phyloP scores from a whole-genome alignment of 2,113 vertebrate species.

The Etia nguti region DNA sequence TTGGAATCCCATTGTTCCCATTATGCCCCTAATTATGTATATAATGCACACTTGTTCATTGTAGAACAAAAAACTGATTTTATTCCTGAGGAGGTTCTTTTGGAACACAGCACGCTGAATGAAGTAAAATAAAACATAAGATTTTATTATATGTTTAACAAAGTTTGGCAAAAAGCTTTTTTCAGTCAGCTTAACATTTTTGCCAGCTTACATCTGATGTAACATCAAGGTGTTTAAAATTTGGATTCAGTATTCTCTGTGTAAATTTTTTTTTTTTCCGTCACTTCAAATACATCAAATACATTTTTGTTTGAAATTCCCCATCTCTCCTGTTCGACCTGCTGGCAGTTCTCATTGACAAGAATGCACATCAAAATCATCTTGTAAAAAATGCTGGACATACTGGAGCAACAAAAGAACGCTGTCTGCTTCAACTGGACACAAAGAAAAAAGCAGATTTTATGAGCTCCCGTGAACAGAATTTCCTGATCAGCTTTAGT shows the following conservation, averaged over 20 bases:
- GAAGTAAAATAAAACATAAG: not conserved
- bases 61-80: not conserved
- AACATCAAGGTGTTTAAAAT: not conserved
- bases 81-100: not conserved
- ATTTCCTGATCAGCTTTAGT: not conserved
- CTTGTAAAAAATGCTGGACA: not conserved
- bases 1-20: not conserved
- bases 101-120: not conserved
- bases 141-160: not conserved
- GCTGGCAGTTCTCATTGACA: not conserved
- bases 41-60: not conserved
- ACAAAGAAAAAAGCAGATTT: not conserved
- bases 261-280: not conserved
- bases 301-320: not conserved
- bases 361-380: not conserved
- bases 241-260: not conserved
- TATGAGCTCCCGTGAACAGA: not conserved
- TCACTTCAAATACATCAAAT: not conserved
- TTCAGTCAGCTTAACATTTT: not conserved
- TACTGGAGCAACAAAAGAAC: not conserved
- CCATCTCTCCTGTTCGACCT: not conserved
- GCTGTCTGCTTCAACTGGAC: not conserved
- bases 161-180: not conserved
- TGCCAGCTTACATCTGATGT: not conserved
- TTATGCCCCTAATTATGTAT: not conserved